phyloP scores from a whole-genome alignment of 2,797 vertebrate genomes.

The Spondyliosoma cantharus region DNA sequence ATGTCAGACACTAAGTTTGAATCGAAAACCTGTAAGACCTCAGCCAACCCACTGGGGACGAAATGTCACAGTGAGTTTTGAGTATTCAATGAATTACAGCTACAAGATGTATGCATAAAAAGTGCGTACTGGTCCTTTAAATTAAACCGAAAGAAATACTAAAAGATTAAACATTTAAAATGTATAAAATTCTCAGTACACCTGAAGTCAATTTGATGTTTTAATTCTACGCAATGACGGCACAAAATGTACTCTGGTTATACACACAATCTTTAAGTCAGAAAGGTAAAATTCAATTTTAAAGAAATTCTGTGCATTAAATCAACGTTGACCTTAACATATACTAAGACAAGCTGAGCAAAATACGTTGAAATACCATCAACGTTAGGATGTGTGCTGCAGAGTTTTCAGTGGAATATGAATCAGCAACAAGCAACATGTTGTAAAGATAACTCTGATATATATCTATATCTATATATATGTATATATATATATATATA shows the following conservation, averaged over 20 bases:
- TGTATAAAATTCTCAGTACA: background rate
- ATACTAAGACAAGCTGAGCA: background rate
- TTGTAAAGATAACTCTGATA: background rate
- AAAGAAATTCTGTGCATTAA: background rate
- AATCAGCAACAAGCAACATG: background rate
- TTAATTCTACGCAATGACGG: too few species aligned
- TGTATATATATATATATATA: too few species aligned
- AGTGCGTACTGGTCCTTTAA: background rate
- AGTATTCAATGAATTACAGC: background rate
- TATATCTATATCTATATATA: too few species aligned
- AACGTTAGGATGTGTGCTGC: background rate
- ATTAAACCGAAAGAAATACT: background rate
- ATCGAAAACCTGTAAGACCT: background rate
- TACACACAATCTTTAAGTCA: background rate
- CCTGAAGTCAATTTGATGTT: fast-evolving
- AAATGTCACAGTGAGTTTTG: conserved; percentile 6
- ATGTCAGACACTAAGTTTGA: background rate
- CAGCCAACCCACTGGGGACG: background rate
- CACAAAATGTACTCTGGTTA: background rate
- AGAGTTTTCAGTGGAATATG: background rate
- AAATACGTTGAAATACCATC: background rate
- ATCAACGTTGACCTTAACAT: background rate
- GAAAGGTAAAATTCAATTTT: background rate
- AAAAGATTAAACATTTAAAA: background rate
- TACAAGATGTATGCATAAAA: background rate